Evolutionary conservation across 2,113 vertebrate genomes (phyloP).

Genomic region (Varanus salvator): DNA sequence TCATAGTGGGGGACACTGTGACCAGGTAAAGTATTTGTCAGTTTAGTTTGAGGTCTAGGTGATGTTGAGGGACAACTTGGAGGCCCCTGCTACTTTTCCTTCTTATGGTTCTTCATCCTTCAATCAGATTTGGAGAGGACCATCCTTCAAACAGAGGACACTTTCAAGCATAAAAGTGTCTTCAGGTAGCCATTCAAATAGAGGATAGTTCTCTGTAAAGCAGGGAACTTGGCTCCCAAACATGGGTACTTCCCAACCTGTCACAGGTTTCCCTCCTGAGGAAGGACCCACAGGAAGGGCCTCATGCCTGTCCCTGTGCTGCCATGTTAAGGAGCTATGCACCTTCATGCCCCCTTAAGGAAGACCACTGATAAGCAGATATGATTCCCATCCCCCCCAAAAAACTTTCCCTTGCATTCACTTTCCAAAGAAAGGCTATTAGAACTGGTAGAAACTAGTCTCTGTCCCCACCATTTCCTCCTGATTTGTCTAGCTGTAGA

Average conservation of each 20-base stretch:
- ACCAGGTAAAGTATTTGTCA: too few species aligned
- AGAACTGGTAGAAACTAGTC: slow-evolving; percentile 1
- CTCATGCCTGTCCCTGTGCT: not conserved
- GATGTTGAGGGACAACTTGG: too few species aligned
- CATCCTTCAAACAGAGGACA: too few species aligned
- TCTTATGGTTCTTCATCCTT: too few species aligned
- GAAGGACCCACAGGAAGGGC: not conserved
- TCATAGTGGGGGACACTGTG: too few species aligned
- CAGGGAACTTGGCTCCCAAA: too few species aligned
- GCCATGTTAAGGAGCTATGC: not conserved
- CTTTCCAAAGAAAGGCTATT: slow-evolving; percentile 20
- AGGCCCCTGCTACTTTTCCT: too few species aligned
- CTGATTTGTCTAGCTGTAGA: not conserved
- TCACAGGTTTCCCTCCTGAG: not conserved
- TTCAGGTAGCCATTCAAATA: too few species aligned
- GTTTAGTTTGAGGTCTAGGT: too few species aligned
- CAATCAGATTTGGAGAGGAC: too few species aligned
- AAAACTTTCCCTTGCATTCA: not conserved
- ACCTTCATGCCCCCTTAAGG: not conserved
- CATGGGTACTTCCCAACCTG: not conserved
- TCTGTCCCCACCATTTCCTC: not conserved
- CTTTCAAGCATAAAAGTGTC: too few species aligned
- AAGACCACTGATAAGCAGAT: not conserved
- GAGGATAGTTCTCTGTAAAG: too few species aligned
- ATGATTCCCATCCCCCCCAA: slow-evolving; percentile 41